phyloP scores from a whole-genome alignment of 2,113 vertebrate species.

The Pachyramphus minor region DNA sequence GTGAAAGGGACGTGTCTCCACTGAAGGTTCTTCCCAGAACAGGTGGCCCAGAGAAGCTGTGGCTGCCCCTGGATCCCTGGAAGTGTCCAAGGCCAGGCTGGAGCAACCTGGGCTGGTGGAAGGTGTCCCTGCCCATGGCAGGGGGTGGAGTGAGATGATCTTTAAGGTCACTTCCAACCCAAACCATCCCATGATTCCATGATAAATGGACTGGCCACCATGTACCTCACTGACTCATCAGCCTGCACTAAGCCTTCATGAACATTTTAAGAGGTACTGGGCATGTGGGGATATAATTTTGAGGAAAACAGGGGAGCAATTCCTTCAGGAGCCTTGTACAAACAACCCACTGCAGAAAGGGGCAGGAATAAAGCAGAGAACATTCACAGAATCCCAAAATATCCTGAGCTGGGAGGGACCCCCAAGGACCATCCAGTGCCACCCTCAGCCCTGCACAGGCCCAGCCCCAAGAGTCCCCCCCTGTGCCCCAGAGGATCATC shows the following conservation, averaged over 20 bases:
- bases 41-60: neutral
- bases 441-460: neutral
- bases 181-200: neutral
- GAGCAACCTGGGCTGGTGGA: accelerated
- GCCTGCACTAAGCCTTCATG: neutral
- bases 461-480: neutral
- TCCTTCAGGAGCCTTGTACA: neutral
- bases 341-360: neutral
- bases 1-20: neutral
- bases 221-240: neutral
- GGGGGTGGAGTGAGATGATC: neutral
- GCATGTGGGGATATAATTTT: neutral
- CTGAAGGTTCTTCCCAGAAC: accelerated
- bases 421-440: neutral
- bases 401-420: neutral
- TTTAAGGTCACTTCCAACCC: no score
- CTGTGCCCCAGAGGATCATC: neutral
- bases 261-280: neutral
- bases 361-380: neutral
- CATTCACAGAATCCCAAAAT: neutral
- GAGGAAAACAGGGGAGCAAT: neutral
- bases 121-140: neutral
- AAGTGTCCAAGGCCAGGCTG: neutral
- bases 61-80: neutral
- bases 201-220: no score